phyloP scores from a whole-genome alignment of 53 echinoderm and acorn worm genomes.

The Echinometra lucunter region DNA sequence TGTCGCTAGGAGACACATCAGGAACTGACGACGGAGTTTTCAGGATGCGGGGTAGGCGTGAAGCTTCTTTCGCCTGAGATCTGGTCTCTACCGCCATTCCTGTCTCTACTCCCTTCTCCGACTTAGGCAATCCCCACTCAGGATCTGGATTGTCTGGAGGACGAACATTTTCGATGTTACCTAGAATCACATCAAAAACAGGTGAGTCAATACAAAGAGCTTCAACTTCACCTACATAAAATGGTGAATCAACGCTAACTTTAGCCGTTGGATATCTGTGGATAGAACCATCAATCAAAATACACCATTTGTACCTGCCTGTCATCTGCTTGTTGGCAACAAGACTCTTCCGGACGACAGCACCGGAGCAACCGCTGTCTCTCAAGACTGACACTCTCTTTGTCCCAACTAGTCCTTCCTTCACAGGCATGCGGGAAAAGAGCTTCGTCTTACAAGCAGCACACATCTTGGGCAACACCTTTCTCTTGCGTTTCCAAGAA shows the following conservation, averaged over 20 bases:
- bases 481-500: no score
- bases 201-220: not conserved
- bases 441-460: not conserved
- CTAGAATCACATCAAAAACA: slow-evolving; percentile 1
- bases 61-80: no score
- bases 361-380: not conserved
- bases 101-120: no score
- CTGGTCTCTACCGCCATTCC: no score
- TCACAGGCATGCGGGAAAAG: not conserved
- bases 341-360: not conserved
- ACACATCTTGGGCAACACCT: no score
- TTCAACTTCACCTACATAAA: not conserved
- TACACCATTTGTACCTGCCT: not conserved
- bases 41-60: no score
- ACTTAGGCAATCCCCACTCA: no score
- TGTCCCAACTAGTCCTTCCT: not conserved
- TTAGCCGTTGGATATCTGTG: not conserved
- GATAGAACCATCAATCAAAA: not conserved
- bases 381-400: not conserved
- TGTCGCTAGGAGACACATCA: no score
- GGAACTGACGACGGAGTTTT: no score
- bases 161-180: not conserved
- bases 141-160: no score
- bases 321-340: not conserved
- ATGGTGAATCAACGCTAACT: not conserved